phyloP scores from a whole-genome alignment of 2,888 invertebrate species.

The Epinotia ramella region DNA sequence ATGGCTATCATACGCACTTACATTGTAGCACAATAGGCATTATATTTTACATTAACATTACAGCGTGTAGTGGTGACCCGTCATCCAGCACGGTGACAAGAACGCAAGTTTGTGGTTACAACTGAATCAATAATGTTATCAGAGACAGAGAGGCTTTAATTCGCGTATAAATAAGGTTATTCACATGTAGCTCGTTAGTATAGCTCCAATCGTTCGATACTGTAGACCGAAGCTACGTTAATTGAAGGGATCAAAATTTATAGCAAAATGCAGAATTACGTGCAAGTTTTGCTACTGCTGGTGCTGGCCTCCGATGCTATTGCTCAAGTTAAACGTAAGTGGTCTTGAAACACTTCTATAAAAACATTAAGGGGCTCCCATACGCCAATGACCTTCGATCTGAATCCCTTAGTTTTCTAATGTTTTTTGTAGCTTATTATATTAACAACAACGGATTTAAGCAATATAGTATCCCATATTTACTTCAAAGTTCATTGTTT shows the following conservation, averaged over 20 bases:
- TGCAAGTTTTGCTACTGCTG: background rate
- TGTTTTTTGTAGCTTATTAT: too few relatives aligned
- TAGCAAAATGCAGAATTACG: conserved; percentile 11
- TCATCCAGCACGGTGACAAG: background rate
- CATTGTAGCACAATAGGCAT: background rate
- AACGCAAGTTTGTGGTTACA: conserved; percentile 15
- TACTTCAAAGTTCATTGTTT: too few relatives aligned
- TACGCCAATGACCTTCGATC: too few relatives aligned
- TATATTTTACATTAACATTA: background rate
- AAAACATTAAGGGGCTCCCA: too few relatives aligned
- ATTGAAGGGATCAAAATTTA: background rate
- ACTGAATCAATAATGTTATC: conserved; percentile 31
- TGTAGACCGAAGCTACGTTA: background rate
- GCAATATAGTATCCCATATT: too few relatives aligned
- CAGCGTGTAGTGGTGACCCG: background rate
- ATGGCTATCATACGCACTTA: too few relatives aligned
- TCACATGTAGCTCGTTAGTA: conserved; percentile 10
- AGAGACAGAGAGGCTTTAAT: background rate
- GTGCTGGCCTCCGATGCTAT: background rate
- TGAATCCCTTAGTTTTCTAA: too few relatives aligned
- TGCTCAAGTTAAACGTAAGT: conserved; percentile 15
- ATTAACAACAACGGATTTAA: too few relatives aligned
- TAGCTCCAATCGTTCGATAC: background rate
- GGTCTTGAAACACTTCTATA: background rate
- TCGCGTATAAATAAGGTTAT: conserved; percentile 26